These are phyloP conservation scores for Ctenicera cuprea DNA, from an alignment of 2,888 invertebrate genomes.

Conservation along the genomic window DNA sequence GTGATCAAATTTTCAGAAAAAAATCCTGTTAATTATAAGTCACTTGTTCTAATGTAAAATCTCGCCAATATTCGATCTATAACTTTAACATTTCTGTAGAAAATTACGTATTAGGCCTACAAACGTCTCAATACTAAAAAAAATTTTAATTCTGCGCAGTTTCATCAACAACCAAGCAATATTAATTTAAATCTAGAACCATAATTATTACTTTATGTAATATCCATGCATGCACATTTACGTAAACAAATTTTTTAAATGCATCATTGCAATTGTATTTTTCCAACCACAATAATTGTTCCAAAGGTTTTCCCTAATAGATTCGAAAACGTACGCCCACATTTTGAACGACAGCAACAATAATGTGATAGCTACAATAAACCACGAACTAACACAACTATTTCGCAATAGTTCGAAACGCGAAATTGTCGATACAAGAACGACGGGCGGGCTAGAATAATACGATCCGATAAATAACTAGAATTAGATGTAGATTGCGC, in stretches of 20 bases:
- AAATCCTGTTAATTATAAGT: too few relatives aligned
- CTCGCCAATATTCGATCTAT: too few relatives aligned
- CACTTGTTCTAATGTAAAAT: too few relatives aligned
- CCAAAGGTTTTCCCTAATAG: background rate
- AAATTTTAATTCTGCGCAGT: too few relatives aligned
- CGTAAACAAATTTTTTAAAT: background rate
- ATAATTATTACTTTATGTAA: too few relatives aligned
- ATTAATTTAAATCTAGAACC: too few relatives aligned
- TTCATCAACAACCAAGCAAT: too few relatives aligned
- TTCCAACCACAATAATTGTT: conserved; percentile 3
- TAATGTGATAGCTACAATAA: conserved; percentile 2
- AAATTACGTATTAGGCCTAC: too few relatives aligned
- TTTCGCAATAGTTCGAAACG: conserved; percentile 21
- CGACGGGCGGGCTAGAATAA: conserved; percentile 48
- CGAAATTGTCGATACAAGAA: background rate
- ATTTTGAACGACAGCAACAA: background rate
- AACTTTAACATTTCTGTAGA: too few relatives aligned
- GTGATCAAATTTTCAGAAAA: too few relatives aligned
- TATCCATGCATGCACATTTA: background rate
- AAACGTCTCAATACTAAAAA: too few relatives aligned
- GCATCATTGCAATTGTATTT: background rate
- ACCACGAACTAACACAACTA: background rate
- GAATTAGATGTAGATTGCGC: conserved; percentile 55
- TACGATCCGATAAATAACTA: conserved; percentile 54
- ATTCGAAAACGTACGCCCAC: conserved; percentile 14